Conservation (phyloP, 1,140 invertebrate genomes). For the Eciton burchellii region DNA sequence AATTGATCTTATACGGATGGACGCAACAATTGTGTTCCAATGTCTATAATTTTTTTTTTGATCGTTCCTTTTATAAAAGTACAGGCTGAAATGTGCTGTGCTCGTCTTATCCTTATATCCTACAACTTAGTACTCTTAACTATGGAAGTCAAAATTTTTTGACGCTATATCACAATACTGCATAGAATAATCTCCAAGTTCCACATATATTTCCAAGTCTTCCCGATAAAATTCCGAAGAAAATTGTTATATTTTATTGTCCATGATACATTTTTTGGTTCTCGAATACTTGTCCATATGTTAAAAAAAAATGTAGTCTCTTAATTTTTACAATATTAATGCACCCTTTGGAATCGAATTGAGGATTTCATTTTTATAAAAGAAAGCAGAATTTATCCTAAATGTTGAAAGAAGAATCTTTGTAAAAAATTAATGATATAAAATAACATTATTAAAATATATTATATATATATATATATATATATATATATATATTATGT, state of each 20-base stretch:
- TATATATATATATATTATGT: slow-evolving; percentile 24
- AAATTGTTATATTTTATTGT: not conserved
- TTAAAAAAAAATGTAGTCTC: slow-evolving; percentile 14
- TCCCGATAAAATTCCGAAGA: slow-evolving; percentile 10
- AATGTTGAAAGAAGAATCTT: not conserved
- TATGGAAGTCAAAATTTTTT: slow-evolving; percentile 78
- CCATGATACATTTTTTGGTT: not conserved
- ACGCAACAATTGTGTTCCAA: slow-evolving; percentile 72
- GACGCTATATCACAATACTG: slow-evolving; percentile 74
- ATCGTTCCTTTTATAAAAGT: slow-evolving; percentile 78
- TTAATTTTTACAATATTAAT: slow-evolving; percentile 19
- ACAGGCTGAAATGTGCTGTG: slow-evolving; percentile 82
- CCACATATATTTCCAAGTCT: not conserved
- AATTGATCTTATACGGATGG: slow-evolving; percentile 68
- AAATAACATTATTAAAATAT: slow-evolving; percentile 17
- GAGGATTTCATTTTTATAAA: not conserved
- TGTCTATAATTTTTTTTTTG: slow-evolving; percentile 66
- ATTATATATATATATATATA: slow-evolving; percentile 35
- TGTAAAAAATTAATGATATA: slow-evolving; percentile 20
- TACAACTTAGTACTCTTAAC: slow-evolving; percentile 79
- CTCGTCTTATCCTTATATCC: slow-evolving; percentile 76
- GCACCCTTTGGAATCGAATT: slow-evolving; percentile 1
- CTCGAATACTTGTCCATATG: slow-evolving; percentile 37
- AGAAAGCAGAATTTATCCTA: too few species aligned
- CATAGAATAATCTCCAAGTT: slow-evolving; percentile 61